Base-by-base conservation (phyloP, 1,140 invertebrate genomes). In the Drosophila pandora region DNA sequence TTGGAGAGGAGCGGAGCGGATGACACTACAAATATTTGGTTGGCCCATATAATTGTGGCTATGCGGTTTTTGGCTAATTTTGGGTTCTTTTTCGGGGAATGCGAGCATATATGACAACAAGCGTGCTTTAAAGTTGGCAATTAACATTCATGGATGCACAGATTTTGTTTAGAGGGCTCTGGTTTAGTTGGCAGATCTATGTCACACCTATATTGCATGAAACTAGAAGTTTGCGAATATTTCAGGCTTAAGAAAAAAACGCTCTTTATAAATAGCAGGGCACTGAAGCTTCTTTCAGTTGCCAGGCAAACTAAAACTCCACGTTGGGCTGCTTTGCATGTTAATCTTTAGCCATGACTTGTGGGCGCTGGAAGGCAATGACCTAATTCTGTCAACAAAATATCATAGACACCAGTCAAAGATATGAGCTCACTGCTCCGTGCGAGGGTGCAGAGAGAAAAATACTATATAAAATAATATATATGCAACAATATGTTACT, bases 311-410 rank as follows among this genome's bases (percentile, higher is more conserved):
- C 25, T 68, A 5, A 23, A 56, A 12, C 68, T 54, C 32, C 39
- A 41, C 37, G 12, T n/a, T 55, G 62, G 58, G 58, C 79, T 75
- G 54, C 47, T 76, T 80, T 73, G 63, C 77, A 84, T 79, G 71
- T 71, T 84, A 84, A 84, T 84, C 80, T 78, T 54, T 54, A 50
- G 72, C 68, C 63, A 55, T 32, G 25, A 21, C 56, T 62, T 61
- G 69, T 67, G 68, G 65, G 64, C 57, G 76, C 76, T 76, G 45
- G 54, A 63, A 84, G 76, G 76, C 81, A 80, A 85, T 87, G 82
- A 87, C 82, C 82, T 74, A 79, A 87, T 82, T 87, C 75, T 82
- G 82, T 87, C 78, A 82, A 85, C 78, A 65, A 70, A 77, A 85
- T 87, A 82, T 79, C 82, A 69, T 65, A 71, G 77, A 68, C 52